Evolutionary conservation across 23 tunicate species (phyloP), one percentile per base, ranked within the genome.

Genomic region (Clavelina lepadiformis): DNA sequence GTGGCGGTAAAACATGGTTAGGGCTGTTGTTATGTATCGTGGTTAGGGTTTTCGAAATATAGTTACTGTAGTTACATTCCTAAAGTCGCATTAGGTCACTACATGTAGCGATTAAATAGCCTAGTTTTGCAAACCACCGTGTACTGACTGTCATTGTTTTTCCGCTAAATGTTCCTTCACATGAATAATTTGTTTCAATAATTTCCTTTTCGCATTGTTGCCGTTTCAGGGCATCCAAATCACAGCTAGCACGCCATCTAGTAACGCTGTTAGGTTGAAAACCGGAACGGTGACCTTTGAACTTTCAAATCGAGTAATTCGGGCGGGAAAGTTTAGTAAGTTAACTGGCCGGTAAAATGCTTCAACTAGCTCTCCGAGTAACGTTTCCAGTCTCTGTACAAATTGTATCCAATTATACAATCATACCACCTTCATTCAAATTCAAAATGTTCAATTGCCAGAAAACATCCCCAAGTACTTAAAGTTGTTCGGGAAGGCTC

Each of bases 401-500:
- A 41, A 11, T 41, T 41, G 15, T 8, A 41, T 8, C 13, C 15
- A 11, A 41, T 41, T 41, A 8, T 41, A 41, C 15, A 11, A 41
- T 8, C 11, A 41, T 41, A 41, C 49, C 49, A 8, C 49, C 15
- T 41, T 41, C 15, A 15, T 41, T 41, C 15, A 15, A 11, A 44
- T 15, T 44, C 15, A 15, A 44, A 44, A 15, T 44, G 11, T 44
- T 57, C 1, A 22, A 1, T 32, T 74, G 60, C 20, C 74, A 85
- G 94, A 70, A 56, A 56, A 64, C 33, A 65, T 88, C 24, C 76
- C 80, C 21, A 89, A 89, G 35, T 89, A 89, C 37, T 23, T 89
- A 70, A 89, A 72, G 71, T 34, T 89, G 46, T 89, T 89, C 47
- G 97, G 97, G 28, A 89, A 89, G 56, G 97, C 97, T 24, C 81